Evolutionary conservation across 2,113 vertebrate species (phyloP).

Genomic region (Chloebia gouldiae): DNA sequence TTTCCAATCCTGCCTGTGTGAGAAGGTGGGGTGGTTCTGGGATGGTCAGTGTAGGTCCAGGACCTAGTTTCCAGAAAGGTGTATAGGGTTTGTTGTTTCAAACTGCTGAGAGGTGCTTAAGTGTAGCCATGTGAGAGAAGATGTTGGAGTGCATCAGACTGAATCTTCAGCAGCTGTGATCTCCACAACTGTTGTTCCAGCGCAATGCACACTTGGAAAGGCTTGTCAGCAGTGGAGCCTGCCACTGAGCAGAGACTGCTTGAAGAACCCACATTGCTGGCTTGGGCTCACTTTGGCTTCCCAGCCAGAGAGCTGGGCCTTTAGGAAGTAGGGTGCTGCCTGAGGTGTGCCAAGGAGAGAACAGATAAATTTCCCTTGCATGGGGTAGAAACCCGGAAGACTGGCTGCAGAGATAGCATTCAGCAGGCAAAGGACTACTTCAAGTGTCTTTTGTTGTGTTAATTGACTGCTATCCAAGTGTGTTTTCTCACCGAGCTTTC

Average conservation of each 20-base stretch:
- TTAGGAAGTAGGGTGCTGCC: neutral
- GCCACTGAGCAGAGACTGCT: neutral
- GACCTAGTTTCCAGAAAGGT: neutral
- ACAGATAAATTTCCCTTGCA: neutral
- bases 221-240: neutral
- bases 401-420: neutral
- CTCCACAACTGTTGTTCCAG: neutral
- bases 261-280: neutral
- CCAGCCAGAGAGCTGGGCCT: neutral
- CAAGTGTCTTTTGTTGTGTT: neutral
- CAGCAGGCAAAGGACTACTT: neutral
- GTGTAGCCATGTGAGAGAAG: neutral
- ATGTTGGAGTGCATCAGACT: neutral
- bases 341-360: neutral
- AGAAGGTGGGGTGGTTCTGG: neutral
- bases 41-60: no score
- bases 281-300: neutral
- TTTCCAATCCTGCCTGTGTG: neutral
- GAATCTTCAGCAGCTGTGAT: neutral
- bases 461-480: neutral
- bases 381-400: neutral
- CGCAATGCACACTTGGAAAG: neutral
- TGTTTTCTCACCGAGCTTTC: neutral
- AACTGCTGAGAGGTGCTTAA: neutral
- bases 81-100: neutral